Base-by-base conservation (phyloP, 2,888 invertebrate genomes). In the Fragum whitleyi region DNA sequence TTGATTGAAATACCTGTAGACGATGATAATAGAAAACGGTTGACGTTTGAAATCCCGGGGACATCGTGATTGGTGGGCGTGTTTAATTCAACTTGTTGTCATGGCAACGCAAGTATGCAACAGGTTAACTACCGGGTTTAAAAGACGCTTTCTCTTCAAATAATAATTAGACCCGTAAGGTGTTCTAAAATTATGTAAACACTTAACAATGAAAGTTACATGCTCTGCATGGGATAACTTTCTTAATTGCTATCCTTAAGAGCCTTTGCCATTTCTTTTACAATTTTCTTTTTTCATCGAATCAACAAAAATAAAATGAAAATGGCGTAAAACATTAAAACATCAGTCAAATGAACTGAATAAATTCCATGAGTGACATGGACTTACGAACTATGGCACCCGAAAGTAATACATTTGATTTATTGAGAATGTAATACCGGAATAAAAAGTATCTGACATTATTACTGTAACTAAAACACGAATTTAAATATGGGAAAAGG, bases 1-100 rank as follows among this genome's bases (percentile, higher is more conserved):
- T 36, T 36, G 3, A 57, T 21, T 57, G 57, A 57, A 21, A 57
- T 57, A 26, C 57, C 26, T 57, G 21, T 21, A 26, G 57, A 57
- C 61, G 6, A 7, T 61, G 61, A 61, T 61, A 26, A 61, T 61
- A 61, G 61, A 23, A 32, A 26, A 32, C n/a, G 7, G 65, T 21
- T 65, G 65, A 65, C 65, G 36, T 65, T 39, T 65, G 65, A 23
- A 65, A 36, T 65, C 29, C 65, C 23, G 42, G 29, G 65, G 65
- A 65, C 65, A 65, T 21, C 65, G 36, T 65, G 42, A 65, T 65
- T 42, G 65, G 65, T 65, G 42, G 65, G 65, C 42, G 65, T 5
- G 39, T 9, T 42, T 29, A 16, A 65, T 65, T 32, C 65, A 36
- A 21, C 2, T 26, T 21, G 65, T 65, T 65, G n/a, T 36, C 26